phyloP scores from a whole-genome alignment of 2,888 invertebrate genomes.

The Lapara coniferarum region DNA sequence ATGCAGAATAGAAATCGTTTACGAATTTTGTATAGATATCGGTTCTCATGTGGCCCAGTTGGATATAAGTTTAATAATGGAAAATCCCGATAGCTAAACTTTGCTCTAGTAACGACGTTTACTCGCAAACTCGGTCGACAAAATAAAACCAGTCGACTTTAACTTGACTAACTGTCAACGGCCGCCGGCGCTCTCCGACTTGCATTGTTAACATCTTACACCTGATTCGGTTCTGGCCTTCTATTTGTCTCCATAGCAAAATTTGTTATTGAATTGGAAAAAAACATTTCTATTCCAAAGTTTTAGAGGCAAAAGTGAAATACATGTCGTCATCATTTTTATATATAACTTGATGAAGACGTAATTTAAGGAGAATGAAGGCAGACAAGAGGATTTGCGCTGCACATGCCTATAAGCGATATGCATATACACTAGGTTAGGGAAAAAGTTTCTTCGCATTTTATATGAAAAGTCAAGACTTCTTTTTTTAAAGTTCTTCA shows the following conservation, averaged over 20 bases:
- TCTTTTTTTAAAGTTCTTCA: too few relatives aligned
- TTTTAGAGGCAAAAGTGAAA: too few relatives aligned
- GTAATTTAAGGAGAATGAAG: too few relatives aligned
- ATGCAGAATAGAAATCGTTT: constrained; percentile 37
- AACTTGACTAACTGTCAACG: constrained; percentile 45
- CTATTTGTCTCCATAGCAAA: constrained; percentile 3
- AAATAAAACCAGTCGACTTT: constrained; percentile 60
- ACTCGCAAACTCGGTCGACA: constrained; percentile 57
- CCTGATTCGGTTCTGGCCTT: not conserved
- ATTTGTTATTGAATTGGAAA: not conserved
- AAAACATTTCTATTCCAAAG: too few relatives aligned
- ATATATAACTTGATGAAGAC: too few relatives aligned
- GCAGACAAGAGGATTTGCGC: too few relatives aligned
- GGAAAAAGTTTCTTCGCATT: too few relatives aligned
- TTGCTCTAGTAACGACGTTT: constrained; percentile 54
- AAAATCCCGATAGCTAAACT: constrained; percentile 67
- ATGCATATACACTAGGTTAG: too few relatives aligned
- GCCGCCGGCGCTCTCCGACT: constrained; percentile 26
- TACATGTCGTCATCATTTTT: too few relatives aligned
- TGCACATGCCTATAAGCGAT: too few relatives aligned
- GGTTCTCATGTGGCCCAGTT: constrained; percentile 55
- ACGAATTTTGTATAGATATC: constrained; percentile 50
- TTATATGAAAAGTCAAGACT: too few relatives aligned
- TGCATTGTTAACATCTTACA: constrained; percentile 18
- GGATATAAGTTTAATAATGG: constrained; percentile 73